Evolutionary conservation across 2,113 vertebrate species (phyloP), one percentile per base, ranked within the genome.

Genomic region (Ciconia stormi): DNA sequence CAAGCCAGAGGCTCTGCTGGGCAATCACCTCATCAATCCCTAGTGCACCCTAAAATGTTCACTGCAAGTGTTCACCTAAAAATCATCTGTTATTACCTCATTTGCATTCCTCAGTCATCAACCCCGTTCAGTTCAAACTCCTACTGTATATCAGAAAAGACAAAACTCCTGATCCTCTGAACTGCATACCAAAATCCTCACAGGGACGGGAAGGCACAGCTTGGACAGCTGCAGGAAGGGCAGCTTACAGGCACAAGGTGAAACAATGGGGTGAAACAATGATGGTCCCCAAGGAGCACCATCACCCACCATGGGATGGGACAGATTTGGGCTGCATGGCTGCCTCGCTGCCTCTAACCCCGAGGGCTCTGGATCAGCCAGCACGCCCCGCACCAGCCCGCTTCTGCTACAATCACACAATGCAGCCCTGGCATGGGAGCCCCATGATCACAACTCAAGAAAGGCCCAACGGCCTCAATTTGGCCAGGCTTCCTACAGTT

Each of bases 271-370:
- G 21, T 71, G 62, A 63, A 44, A 78, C 19, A 16, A 12, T 1
- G 7, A 38, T 2, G 34, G 36, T 47, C 27, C 16, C 63, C 1
- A 2, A 20, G 36, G 30, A 71, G 10, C 55, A 49, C 13, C 52
- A 32, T 1, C 2, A 3, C 27, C 36, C 29, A 18, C 25, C 0
- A 0, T 16, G n/a, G 53, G 30, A 36, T 30, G 19, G 19, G 47
- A 46, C 25, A 26, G 42, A 25, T 7, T 30, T 9, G 14, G 40
- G 58, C 53, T 36, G 13, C 80, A 27, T 0, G 0, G 52, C n/a
- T 70, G 67, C 42, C 18, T 87, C 1, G 0, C 26, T 62, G 4
- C 13, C 30, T 73, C 32, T n/a, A 47, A 7, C 4, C 10, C 16
- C 0, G 0, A 90, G 42, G 73, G 19, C 36, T 71, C 21, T 5